Evolutionary conservation across 2,113 vertebrate species (phyloP).

Genomic region (Cyphotilapia sp.): DNA sequence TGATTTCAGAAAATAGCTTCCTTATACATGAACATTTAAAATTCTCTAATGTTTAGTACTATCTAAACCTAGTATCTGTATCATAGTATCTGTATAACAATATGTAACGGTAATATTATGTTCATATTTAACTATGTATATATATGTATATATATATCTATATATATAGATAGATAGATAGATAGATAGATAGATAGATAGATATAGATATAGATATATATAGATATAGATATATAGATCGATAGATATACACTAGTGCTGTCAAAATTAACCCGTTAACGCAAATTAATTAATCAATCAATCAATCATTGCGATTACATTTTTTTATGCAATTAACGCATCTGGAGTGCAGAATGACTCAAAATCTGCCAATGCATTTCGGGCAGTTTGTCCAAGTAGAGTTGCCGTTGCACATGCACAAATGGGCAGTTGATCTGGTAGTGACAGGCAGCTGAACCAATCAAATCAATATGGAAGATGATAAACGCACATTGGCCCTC

Average conservation of each 20-base stretch:
- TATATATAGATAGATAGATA: accelerated
- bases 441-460: background rate
- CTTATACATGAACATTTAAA: background rate
- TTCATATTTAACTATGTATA: background rate
- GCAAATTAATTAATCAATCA: no score
- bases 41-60: background rate
- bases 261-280: no score
- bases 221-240: background rate
- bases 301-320: background rate
- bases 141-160: accelerated
- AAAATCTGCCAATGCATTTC: background rate
- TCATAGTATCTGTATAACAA: background rate
- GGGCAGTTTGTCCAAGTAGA: accelerated
- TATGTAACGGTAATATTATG: background rate
- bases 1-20: background rate
- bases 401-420: background rate
- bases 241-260: no score
- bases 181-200: background rate
- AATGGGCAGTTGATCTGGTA: accelerated
- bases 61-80: background rate
- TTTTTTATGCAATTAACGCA: background rate
- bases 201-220: no score
- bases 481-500: background rate
- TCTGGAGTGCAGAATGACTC: background rate
- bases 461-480: background rate